These are phyloP conservation scores for Ailurus styani DNA, from an alignment of 2,113 vertebrate species.

Conservation along the genomic window DNA sequence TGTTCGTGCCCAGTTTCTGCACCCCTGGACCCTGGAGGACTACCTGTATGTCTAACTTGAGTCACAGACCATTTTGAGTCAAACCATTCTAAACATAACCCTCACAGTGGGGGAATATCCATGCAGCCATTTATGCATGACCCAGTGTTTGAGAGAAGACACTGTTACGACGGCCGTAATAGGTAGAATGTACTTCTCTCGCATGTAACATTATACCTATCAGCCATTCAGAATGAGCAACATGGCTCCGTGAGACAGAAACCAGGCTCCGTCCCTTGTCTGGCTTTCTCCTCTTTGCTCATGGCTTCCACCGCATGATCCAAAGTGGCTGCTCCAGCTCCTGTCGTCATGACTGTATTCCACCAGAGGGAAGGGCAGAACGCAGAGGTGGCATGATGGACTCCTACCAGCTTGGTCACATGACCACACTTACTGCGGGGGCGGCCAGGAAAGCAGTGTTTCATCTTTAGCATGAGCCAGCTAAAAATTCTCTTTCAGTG, in stretches of 20 bases:
- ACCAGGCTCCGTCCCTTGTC: background rate
- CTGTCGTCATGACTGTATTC: background rate
- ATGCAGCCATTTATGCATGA: background rate
- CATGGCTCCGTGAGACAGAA: background rate
- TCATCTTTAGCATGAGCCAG: background rate
- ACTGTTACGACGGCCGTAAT: background rate
- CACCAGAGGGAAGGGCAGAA: background rate
- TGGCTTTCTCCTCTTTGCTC: background rate
- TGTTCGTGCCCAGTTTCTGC: background rate
- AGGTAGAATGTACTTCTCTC: background rate
- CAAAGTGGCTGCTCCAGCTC: background rate
- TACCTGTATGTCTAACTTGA: background rate
- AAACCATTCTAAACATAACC: background rate
- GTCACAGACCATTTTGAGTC: background rate
- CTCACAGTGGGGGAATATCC: background rate
- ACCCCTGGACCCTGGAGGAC: background rate
- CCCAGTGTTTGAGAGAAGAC: background rate
- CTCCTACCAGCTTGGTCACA: background rate
- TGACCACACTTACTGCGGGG: background rate
- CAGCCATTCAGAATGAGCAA: background rate
- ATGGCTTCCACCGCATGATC: background rate
- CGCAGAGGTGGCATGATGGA: background rate
- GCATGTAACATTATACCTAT: accelerated
- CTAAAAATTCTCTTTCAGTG: background rate
- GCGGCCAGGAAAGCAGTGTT: background rate